phyloP scores from a whole-genome alignment of 2,113 vertebrate genomes.

The Narcine bancroftii region DNA sequence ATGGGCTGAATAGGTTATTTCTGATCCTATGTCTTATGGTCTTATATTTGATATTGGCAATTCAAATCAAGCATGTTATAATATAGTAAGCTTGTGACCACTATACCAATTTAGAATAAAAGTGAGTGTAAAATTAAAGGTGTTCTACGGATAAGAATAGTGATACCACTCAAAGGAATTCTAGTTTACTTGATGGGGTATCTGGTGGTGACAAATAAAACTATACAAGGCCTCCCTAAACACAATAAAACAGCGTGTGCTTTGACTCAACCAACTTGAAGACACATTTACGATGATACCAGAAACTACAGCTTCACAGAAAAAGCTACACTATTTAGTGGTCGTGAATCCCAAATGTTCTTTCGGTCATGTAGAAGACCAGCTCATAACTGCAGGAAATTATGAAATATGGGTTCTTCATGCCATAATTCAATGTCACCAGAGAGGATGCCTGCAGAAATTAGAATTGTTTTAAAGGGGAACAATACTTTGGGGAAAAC shows the following conservation, averaged over 20 bases:
- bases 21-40: too few species aligned
- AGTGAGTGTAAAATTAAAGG: too few species aligned
- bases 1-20: too few species aligned
- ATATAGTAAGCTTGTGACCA: too few species aligned
- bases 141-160: background rate
- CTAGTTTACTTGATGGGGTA: background rate
- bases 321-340: background rate
- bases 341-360: constrained; percentile 2
- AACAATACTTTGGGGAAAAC: background rate
- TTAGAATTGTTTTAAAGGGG: constrained; percentile 8
- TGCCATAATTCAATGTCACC: constrained; percentile 15
- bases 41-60: too few species aligned
- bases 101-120: background rate
- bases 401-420: constrained; percentile 29
- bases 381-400: constrained; percentile 13
- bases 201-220: background rate
- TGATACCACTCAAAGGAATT: background rate
- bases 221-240: background rate
- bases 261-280: background rate
- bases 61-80: too few species aligned
- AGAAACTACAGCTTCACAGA: background rate
- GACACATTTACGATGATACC: background rate
- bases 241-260: background rate
- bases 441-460: constrained; percentile 4
- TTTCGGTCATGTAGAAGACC: constrained; percentile 26